Percentiles rank a stretch among this genome's conserved stretches.
Evolutionary conservation across 2,888 invertebrate genomes (phyloP).

Genomic region (Agriotes lineatus): DNA sequence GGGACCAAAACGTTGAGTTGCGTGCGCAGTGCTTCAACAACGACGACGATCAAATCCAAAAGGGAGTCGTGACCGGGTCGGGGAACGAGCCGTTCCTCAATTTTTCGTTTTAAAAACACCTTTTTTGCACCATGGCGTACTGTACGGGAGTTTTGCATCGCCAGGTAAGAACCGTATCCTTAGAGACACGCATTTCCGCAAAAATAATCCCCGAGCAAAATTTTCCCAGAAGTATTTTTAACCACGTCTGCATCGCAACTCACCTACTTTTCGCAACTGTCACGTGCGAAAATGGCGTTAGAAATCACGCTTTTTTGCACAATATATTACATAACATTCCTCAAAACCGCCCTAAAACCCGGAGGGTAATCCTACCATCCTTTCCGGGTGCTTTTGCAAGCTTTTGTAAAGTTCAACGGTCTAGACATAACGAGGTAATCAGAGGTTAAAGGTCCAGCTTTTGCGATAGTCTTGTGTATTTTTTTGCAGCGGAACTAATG

Average conservation of each 20-base stretch:
- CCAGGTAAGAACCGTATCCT: constrained; percentile 69
- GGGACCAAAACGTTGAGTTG: background rate
- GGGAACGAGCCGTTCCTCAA: constrained; percentile 23
- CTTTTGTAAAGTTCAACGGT: background rate
- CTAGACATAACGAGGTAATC: too few species aligned
- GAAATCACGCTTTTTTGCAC: constrained; percentile 11
- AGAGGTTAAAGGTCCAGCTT: too few species aligned
- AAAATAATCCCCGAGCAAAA: background rate
- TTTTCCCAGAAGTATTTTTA: constrained; percentile 2
- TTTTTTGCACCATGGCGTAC: constrained; percentile 77
- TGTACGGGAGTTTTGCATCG: constrained; percentile 83
- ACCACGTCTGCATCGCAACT: background rate
- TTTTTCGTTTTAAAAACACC: constrained; percentile 24
- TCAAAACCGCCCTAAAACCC: background rate
- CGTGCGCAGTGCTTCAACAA: background rate
- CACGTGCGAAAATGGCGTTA: constrained; percentile 38
- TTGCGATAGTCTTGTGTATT: background rate
- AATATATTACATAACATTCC: constrained; percentile 21
- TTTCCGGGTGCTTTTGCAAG: background rate
- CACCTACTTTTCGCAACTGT: constrained; percentile 1
- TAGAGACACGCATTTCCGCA: background rate
- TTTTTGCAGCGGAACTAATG: background rate
- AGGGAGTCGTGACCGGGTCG: constrained; percentile 2
- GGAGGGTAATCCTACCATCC: background rate
- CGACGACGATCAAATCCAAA: constrained; percentile 11